Evolutionary conservation across 2,797 vertebrate species (phyloP).

Genomic region (Threskiornis aethiopicus): DNA sequence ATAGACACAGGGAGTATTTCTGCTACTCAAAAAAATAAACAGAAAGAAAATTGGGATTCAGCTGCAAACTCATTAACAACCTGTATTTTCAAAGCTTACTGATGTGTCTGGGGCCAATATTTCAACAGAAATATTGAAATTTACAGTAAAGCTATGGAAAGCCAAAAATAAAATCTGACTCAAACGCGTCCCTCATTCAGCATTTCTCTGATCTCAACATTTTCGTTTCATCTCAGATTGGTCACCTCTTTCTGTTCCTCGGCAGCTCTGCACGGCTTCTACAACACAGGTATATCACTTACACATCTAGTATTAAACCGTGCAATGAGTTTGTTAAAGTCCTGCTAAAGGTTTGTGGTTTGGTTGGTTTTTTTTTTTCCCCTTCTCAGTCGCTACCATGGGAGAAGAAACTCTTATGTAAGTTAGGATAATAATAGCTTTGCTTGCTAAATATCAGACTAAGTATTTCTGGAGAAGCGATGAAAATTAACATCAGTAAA

Average conservation of each 20-base stretch:
- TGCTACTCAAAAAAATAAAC: background rate
- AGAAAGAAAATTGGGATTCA: background rate
- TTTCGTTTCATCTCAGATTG: background rate
- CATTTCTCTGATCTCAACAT: background rate
- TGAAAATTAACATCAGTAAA: slow-evolving; percentile 42
- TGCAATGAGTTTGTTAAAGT: background rate
- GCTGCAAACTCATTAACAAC: background rate
- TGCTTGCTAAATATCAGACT: slow-evolving; percentile 3
- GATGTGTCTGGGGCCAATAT: background rate
- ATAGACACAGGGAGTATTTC: slow-evolving; percentile 4
- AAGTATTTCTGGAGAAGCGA: slow-evolving; percentile 16
- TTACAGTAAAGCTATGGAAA: background rate
- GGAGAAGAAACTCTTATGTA: slow-evolving; percentile 34
- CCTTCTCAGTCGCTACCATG: background rate
- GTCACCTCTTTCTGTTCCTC: background rate
- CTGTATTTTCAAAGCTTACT: background rate
- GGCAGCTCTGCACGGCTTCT: background rate
- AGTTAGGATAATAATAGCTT: slow-evolving; percentile 54
- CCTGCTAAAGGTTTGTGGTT: background rate
- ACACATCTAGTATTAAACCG: background rate
- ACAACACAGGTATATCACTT: background rate
- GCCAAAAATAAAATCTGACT: background rate
- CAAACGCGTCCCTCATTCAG: background rate
- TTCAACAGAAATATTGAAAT: background rate
- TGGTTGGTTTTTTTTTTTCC: background rate